phyloP scores from a whole-genome alignment of 2,888 invertebrate species.

The Eustalomyia histrio region DNA sequence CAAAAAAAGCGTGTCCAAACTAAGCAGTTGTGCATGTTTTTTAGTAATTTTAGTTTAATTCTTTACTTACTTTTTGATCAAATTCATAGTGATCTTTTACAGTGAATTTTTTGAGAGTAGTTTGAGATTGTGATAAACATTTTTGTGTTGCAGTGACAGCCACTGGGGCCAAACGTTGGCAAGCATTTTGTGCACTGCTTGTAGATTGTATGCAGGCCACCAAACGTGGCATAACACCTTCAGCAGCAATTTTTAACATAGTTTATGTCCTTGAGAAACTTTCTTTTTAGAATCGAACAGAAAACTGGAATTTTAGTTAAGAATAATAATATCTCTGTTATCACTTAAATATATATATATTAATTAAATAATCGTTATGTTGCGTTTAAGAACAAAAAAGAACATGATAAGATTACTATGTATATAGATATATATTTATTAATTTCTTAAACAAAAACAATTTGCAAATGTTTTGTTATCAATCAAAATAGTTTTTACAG shows the following conservation, averaged over 20 bases:
- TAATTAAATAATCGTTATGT: slow-evolving; percentile 4
- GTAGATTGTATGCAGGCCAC: slow-evolving; percentile 66
- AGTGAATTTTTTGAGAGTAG: slow-evolving; percentile 76
- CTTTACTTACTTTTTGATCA: slow-evolving; percentile 85
- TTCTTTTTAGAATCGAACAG: background rate
- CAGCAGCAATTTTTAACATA: slow-evolving; percentile 75
- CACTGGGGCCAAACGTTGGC: slow-evolving; percentile 69
- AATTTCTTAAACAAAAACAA: background rate
- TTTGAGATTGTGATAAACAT: slow-evolving; percentile 73
- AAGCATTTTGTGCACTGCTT: slow-evolving; percentile 70
- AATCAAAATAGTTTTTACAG: background rate
- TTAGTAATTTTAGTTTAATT: too few relatives aligned
- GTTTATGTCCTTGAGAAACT: background rate
- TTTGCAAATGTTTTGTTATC: background rate
- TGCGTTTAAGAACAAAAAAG: background rate
- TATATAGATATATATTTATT: background rate
- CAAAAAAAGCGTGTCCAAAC: too few relatives aligned
- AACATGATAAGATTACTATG: slow-evolving; percentile 30
- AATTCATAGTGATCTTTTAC: slow-evolving; percentile 89
- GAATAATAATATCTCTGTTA: slow-evolving; percentile 24
- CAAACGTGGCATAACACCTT: slow-evolving; percentile 72
- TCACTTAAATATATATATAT: background rate
- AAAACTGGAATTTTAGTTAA: background rate
- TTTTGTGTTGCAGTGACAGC: slow-evolving; percentile 71
- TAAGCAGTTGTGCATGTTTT: too few relatives aligned